phyloP scores from a whole-genome alignment of 2,797 vertebrate species.

The Brotogeris chrysoptera region DNA sequence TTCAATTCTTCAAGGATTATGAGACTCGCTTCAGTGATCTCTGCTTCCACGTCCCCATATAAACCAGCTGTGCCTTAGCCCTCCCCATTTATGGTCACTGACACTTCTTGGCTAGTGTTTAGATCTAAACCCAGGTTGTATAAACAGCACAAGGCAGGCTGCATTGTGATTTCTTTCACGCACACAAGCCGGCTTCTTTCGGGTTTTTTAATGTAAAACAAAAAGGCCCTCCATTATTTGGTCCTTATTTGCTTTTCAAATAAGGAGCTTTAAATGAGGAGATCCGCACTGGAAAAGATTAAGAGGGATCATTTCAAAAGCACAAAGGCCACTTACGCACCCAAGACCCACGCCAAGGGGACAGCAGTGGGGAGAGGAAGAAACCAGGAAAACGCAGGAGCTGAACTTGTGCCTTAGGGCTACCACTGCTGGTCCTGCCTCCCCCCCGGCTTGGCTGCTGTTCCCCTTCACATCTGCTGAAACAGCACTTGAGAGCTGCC shows the following conservation, averaged over 20 bases:
- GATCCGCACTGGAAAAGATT: slow-evolving; percentile 1
- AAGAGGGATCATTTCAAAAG: slow-evolving; percentile 10
- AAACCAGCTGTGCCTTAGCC: slow-evolving; percentile 39
- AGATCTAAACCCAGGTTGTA: slow-evolving; percentile 36
- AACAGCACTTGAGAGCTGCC: neutral
- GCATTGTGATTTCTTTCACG: slow-evolving; percentile 30
- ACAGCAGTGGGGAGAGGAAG: neutral
- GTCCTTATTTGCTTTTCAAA: slow-evolving; percentile 52
- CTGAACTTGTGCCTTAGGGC: neutral
- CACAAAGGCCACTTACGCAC: slow-evolving; percentile 5
- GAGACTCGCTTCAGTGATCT: slow-evolving; percentile 40
- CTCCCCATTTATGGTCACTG: slow-evolving; percentile 49
- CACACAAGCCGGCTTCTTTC: neutral
- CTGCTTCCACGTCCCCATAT: slow-evolving; percentile 40
- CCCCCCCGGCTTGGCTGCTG: neutral
- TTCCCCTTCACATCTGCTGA: neutral
- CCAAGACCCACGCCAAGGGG: neutral
- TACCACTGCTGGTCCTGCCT: neutral
- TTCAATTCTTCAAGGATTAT: slow-evolving; percentile 26
- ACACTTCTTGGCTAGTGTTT: slow-evolving; percentile 23
- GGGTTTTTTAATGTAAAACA: neutral
- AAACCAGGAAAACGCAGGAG: neutral
- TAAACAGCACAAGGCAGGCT: slow-evolving; percentile 47
- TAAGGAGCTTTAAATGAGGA: neutral
- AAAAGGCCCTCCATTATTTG: slow-evolving; percentile 24